Conservation (phyloP, 2,113 vertebrate genomes). For the Gulo gulo region DNA sequence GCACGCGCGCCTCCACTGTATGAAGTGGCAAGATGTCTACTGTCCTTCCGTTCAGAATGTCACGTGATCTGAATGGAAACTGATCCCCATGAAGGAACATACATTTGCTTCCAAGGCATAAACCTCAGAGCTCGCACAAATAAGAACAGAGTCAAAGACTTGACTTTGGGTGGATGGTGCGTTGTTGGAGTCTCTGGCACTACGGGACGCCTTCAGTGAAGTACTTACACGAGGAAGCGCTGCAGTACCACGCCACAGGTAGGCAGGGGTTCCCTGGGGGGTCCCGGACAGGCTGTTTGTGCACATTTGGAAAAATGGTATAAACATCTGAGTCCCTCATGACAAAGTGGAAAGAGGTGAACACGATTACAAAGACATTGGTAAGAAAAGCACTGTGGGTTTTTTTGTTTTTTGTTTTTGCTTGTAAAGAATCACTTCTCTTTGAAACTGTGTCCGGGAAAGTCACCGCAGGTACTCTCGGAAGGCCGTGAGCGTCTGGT, state of each 20-base stretch:
- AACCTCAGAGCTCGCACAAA: neutral
- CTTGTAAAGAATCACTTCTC: neutral
- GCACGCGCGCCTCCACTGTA: fast-evolving
- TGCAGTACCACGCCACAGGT: neutral
- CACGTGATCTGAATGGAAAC: neutral
- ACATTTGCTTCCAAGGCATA: neutral
- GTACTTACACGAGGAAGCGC: neutral
- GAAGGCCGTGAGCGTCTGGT: neutral
- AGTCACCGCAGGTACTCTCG: fast-evolving
- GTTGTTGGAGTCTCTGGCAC: neutral
- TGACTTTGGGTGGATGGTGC: neutral
- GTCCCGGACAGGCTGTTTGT: neutral
- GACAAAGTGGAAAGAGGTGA: neutral
- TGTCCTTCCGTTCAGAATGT: neutral
- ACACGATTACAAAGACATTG: neutral
- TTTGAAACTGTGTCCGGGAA: neutral
- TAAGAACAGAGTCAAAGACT: neutral
- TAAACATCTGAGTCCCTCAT: neutral
- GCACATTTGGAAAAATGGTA: neutral
- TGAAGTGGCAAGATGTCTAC: neutral
- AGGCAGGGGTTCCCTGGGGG: neutral
- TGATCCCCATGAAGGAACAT: neutral
- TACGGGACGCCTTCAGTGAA: neutral
- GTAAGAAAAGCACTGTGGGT: neutral
- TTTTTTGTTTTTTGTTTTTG: constrained; percentile 69